Evolutionary conservation across 2,797 vertebrate species (phyloP), one percentile per base, ranked within the genome.

Genomic region (Esox lucius): DNA sequence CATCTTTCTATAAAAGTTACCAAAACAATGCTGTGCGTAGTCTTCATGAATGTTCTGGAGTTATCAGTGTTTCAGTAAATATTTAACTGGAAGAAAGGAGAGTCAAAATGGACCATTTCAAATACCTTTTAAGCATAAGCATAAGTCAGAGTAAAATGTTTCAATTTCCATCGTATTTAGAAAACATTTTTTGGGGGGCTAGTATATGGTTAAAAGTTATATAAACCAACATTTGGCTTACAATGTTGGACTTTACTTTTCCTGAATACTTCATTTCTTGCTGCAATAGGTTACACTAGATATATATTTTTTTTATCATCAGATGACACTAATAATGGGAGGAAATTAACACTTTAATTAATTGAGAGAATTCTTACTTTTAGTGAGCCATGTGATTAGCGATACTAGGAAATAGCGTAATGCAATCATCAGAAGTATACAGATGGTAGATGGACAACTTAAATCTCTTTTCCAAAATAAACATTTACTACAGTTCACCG

Each of bases 401-500:
- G 5, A 39, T 31, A 39, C 35, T 39, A 31, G 28, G 28, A 31
- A 31, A 31, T 31, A 31, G 28, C 28, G 28, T 31, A 31, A 31
- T 31, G 28, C 28, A 31, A 31, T 31, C 3, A 28, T 31, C 7
- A 0, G 5, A 39, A 35, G 53, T 22, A 72, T 71, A 33, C 33
- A 71, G 22, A 53, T 64, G 68, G 56, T 59, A 74, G 67, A 24
- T 62, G 26, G 3, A 4, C 2, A n/a, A 31, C 12, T 65, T 72
- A 49, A 72, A 42, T 72, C 8, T 61, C 5, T n/a, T 53, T 56
- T 16, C 42, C 69, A 48, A 31, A 24, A 7, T n/a, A 33, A 72
- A 72, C 75, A 77, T 77, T 70, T 77, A 70, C 62, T 68, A 16
- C 13, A 17, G 46, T 4, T 65, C 42, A 76, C 64, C 13, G n/a